Percentiles rank a stretch among this genome's conserved stretches.
Evolutionary conservation across 1,140 invertebrate species (phyloP).

Genomic region (Caerostris extrusa): DNA sequence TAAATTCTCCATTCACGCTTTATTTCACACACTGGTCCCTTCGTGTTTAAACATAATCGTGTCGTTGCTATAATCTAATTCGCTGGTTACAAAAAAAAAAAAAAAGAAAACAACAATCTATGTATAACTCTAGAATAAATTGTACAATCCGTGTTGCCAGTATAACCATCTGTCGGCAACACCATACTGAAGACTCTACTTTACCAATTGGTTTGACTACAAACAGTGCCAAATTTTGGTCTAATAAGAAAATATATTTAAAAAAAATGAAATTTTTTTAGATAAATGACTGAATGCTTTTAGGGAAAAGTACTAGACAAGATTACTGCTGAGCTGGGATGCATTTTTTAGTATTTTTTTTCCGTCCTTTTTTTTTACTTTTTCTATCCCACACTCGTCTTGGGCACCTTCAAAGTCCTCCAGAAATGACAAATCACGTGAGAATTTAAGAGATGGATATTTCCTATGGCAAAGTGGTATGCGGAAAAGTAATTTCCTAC

Average conservation of each 20-base stretch:
- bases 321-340: background rate
- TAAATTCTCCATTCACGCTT: background rate
- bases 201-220: slow-evolving; percentile 26
- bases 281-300: slow-evolving; percentile 54
- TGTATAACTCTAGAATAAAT: background rate
- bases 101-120: background rate
- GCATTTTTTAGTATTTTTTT: background rate
- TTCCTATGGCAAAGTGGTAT: background rate
- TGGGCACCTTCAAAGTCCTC: slow-evolving; percentile 35
- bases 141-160: slow-evolving; percentile 10
- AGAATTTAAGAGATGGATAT: slow-evolving; percentile 13
- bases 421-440: slow-evolving; percentile 37
- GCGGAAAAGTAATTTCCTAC: background rate
- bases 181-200: background rate
- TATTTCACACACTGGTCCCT: background rate
- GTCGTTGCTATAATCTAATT: slow-evolving; percentile 34
- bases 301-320: slow-evolving; percentile 50
- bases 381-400: background rate
- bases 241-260: background rate
- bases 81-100: background rate
- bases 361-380: too few species aligned
- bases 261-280: slow-evolving; percentile 13
- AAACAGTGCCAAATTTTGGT: background rate
- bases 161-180: background rate
- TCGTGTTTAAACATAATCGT: background rate